Evolutionary conservation across 2,888 invertebrate genomes (phyloP).

Genomic region (Caenorhabditis japonica): DNA sequence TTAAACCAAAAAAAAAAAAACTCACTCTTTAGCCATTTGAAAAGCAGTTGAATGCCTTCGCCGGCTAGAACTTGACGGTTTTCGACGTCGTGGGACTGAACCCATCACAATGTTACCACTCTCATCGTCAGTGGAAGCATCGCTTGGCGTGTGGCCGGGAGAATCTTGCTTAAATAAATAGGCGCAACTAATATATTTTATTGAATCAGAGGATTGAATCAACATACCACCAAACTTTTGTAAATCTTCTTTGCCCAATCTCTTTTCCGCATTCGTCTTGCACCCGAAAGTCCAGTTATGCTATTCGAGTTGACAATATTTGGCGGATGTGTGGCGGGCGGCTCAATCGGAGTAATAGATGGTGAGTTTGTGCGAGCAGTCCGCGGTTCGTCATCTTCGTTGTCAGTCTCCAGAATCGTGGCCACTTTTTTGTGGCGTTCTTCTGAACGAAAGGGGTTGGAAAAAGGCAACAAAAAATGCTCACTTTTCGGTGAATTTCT

Average conservation of each 20-base stretch:
- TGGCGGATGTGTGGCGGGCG: slow-evolving; percentile 17
- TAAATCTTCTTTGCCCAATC: slow-evolving; percentile 69
- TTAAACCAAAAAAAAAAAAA: background rate
- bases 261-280: slow-evolving; percentile 63
- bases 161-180: slow-evolving; percentile 52
- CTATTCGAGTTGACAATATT: slow-evolving; percentile 16
- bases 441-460: slow-evolving; percentile 18
- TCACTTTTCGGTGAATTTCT: slow-evolving; percentile 50
- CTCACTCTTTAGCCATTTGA: slow-evolving; percentile 67
- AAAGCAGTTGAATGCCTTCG: slow-evolving; percentile 58
- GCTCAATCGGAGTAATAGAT: slow-evolving; percentile 10
- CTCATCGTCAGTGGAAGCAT: slow-evolving; percentile 55
- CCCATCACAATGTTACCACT: slow-evolving; percentile 38
- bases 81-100: slow-evolving; percentile 8
- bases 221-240: slow-evolving; percentile 62
- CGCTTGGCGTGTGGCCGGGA: slow-evolving; percentile 51
- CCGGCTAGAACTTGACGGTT: slow-evolving; percentile 19
- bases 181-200: too few relatives aligned
- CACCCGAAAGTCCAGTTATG: slow-evolving; percentile 13
- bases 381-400: slow-evolving; percentile 42
- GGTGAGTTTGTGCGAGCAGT: slow-evolving; percentile 8
- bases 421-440: slow-evolving; percentile 54
- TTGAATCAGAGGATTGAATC: background rate
- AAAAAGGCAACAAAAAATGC: too few relatives aligned
- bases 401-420: slow-evolving; percentile 59